A percentile compares a stretch with the other conserved stretches of the same genome.
Conservation (phyloP, 2,113 vertebrate genomes). For the Gymnobelideus leadbeateri region DNA sequence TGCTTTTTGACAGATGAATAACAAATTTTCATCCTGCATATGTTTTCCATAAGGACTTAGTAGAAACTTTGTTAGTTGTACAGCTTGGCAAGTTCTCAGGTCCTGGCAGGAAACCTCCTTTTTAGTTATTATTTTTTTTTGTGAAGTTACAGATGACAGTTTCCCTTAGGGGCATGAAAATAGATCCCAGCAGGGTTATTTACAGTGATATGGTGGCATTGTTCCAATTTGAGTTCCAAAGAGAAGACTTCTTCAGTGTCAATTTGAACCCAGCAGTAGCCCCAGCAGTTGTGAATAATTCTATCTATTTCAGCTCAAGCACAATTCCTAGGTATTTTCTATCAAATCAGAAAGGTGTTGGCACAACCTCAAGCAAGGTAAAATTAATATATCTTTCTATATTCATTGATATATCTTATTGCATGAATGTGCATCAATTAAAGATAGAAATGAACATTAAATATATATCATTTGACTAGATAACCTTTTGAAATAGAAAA, state of each 20-base stretch:
- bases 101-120: slow-evolving; percentile 58
- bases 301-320: slow-evolving; percentile 11
- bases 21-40: slow-evolving; percentile 49
- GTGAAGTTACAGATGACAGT: slow-evolving; percentile 57
- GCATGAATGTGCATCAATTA: slow-evolving; percentile 37
- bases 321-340: slow-evolving; percentile 9
- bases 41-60: slow-evolving; percentile 13
- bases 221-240: slow-evolving; percentile 50
- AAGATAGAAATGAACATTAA: slow-evolving; percentile 17
- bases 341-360: slow-evolving; percentile 40
- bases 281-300: slow-evolving; percentile 57
- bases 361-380: slow-evolving; percentile 21
- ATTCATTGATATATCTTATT: slow-evolving; percentile 38
- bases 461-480: slow-evolving; percentile 19
- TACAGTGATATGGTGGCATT: slow-evolving; percentile 51
- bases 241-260: slow-evolving; percentile 2
- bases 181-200: slow-evolving; percentile 65
- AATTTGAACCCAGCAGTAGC: slow-evolving; percentile 39
- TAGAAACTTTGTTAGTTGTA: slow-evolving; percentile 60
- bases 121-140: slow-evolving; percentile 47
- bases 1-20: slow-evolving; percentile 49
- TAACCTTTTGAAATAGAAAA: not conserved
- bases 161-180: slow-evolving; percentile 53
- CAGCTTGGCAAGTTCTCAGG: slow-evolving; percentile 57
- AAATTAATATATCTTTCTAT: not conserved